Conservation (phyloP, 1,140 invertebrate genomes). For the Saccostrea cuccullata region DNA sequence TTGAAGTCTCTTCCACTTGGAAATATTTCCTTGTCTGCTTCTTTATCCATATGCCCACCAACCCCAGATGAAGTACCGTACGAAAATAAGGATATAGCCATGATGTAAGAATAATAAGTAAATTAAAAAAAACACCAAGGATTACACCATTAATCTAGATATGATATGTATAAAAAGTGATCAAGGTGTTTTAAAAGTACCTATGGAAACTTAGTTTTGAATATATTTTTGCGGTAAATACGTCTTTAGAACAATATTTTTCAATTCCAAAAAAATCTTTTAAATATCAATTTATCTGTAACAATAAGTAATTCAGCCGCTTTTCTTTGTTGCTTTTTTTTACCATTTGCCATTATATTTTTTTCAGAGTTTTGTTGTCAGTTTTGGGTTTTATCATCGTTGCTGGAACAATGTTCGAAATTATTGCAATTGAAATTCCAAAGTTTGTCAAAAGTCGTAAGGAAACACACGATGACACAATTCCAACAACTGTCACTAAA, state of each 20-base stretch:
- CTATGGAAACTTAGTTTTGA: too few relatives aligned
- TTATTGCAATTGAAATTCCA: constrained; percentile 10
- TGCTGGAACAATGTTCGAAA: not conserved
- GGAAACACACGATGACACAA: not conserved
- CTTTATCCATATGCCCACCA: not conserved
- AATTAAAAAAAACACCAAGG: not conserved
- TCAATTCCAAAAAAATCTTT: too few relatives aligned
- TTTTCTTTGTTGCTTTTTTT: not conserved
- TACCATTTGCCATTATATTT: not conserved
- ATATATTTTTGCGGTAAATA: too few relatives aligned
- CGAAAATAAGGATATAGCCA: constrained; percentile 13
- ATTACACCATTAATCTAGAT: too few relatives aligned
- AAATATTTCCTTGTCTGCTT: not conserved
- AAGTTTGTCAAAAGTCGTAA: not conserved
- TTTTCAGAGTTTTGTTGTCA: not conserved
- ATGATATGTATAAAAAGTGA: too few relatives aligned
- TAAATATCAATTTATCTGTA: too few relatives aligned
- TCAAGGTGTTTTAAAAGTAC: too few relatives aligned
- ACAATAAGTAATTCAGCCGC: too few relatives aligned
- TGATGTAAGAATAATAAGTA: not conserved
- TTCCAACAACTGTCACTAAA: not conserved
- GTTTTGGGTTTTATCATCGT: not conserved
- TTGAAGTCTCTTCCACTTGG: not conserved
- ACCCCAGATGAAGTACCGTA: not conserved
- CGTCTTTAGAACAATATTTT: too few relatives aligned